Evolutionary conservation across 2,888 invertebrate species (phyloP), one percentile per base, ranked within the genome.

Genomic region (Lutraria lutraria): DNA sequence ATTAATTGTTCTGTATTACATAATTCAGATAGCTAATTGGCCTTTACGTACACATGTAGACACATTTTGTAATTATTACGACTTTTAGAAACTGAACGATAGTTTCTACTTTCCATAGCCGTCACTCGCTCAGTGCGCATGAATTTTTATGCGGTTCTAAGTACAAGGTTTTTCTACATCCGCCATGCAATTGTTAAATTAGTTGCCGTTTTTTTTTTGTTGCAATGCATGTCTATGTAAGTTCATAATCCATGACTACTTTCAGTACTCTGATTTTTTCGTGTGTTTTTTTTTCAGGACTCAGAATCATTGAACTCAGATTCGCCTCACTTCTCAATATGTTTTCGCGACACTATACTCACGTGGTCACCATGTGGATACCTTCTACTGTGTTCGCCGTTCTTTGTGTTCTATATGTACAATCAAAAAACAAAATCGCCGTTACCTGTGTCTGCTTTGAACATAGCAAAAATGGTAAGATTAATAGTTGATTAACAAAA

Each of bases 271-370:
- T n/a, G n/a, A n/a, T 21, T 16, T 63, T 12, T 63, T 19, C 16
- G 12, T 6, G 4, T 68, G 68, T 25, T 80, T n/a, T 21, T 31
- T 12, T 80, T 85, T 79, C 63, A 86, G 86, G 86, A 86, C 25
- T 31, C 43, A 0, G 16, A 25, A 8, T 16, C n/a, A 25, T 19
- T 86, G 16, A 91, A 92, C 84, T 88, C 93, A n/a, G 97, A 97
- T 6, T 97, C 98, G 96, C 99, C 99, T 60, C 98, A 98, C 96
- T 97, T 99, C 93, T 98, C 99, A 90, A 97, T 97, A 96, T 99
- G 99, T 97, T 99, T 99, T 96, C 98, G 99, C 97, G 98, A 98
- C 96, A 99, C 99, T 0, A 98, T 98, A 0, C 97, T 99, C 54
- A 97, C 98, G 81, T 99, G 99, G 99, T 97, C 97, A 60, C 99